phyloP scores from a whole-genome alignment of 1,140 invertebrate genomes.

The Brachionus koreanus region DNA sequence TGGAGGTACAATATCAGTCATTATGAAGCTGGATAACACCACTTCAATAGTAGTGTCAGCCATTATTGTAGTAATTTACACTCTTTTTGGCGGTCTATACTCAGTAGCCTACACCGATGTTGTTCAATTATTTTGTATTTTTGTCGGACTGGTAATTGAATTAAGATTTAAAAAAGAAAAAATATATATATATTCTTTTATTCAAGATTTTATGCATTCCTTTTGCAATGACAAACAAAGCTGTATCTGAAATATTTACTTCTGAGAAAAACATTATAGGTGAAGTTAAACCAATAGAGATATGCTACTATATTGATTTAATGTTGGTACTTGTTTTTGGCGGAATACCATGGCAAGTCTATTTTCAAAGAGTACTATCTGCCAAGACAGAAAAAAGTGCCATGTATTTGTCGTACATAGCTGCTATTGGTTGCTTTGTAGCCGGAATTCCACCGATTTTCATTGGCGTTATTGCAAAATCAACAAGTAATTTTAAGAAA shows the following conservation, averaged over 20 bases:
- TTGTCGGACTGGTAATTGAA: conserved; percentile 73
- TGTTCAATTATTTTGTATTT: conserved; percentile 96
- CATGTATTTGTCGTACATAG: conserved; percentile 90
- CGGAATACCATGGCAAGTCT: conserved; percentile 97
- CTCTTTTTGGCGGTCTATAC: conserved; percentile 92
- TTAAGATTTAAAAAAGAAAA: background rate
- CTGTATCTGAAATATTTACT: conserved; percentile 73
- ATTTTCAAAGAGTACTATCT: conserved; percentile 93
- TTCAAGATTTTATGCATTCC: conserved; percentile 89
- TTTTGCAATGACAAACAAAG: conserved; percentile 80
- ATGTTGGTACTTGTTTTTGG: conserved; percentile 87
- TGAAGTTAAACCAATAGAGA: conserved; percentile 67
- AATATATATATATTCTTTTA: background rate
- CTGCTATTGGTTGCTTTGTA: conserved; percentile 84
- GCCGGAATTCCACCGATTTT: conserved; percentile 94
- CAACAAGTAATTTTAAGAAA: conserved; percentile 68
- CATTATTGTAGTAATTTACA: conserved; percentile 93
- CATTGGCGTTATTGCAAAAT: conserved; percentile 90
- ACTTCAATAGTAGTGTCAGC: conserved; percentile 89
- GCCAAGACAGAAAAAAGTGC: conserved; percentile 86
- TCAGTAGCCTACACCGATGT: conserved; percentile 98
- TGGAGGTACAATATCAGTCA: conserved; percentile 88
- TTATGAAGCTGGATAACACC: conserved; percentile 87
- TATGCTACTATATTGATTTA: conserved; percentile 82
- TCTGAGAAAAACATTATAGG: conserved; percentile 79